A percentile compares a stretch with the other conserved stretches of the same genome.
phyloP scores from a whole-genome alignment of 1,140 invertebrate species.

The Psix sp. region DNA sequence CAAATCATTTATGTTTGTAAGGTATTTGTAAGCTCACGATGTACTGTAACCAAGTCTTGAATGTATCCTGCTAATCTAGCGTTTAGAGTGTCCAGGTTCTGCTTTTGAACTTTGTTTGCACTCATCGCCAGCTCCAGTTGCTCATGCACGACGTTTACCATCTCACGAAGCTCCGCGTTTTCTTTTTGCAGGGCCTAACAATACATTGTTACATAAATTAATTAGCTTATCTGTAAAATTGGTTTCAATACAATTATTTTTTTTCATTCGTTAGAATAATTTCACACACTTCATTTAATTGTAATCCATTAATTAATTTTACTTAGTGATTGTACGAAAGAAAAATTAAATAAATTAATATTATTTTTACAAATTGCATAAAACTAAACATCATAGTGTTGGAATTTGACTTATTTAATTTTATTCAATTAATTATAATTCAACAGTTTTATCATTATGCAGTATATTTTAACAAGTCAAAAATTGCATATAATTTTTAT shows the following conservation, averaged over 20 bases:
- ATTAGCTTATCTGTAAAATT: too few relatives aligned
- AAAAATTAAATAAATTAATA: too few relatives aligned
- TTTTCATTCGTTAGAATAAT: too few relatives aligned
- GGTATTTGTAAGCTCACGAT: conserved; percentile 88
- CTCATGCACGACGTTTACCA: conserved; percentile 86
- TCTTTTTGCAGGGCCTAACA: conserved; percentile 83
- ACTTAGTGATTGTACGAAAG: background rate
- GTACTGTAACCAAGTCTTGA: conserved; percentile 89
- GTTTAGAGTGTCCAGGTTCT: conserved; percentile 90
- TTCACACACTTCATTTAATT: background rate
- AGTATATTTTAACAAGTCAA: too few relatives aligned
- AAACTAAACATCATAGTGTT: too few relatives aligned
- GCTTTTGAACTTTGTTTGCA: conserved; percentile 89
- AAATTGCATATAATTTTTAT: too few relatives aligned
- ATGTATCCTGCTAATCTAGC: conserved; percentile 89
- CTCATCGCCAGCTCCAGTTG: conserved; percentile 89
- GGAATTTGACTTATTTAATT: too few relatives aligned
- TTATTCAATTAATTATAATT: too few relatives aligned
- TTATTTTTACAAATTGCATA: too few relatives aligned
- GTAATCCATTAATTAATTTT: conserved; percentile 5
- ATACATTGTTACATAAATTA: background rate
- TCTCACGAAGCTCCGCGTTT: conserved; percentile 84
- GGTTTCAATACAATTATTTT: too few relatives aligned
- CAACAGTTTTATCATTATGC: too few relatives aligned
- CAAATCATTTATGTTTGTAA: conserved; percentile 83